Conservation (phyloP, 2,113 vertebrate genomes). For the Dipodomys stephensi region DNA sequence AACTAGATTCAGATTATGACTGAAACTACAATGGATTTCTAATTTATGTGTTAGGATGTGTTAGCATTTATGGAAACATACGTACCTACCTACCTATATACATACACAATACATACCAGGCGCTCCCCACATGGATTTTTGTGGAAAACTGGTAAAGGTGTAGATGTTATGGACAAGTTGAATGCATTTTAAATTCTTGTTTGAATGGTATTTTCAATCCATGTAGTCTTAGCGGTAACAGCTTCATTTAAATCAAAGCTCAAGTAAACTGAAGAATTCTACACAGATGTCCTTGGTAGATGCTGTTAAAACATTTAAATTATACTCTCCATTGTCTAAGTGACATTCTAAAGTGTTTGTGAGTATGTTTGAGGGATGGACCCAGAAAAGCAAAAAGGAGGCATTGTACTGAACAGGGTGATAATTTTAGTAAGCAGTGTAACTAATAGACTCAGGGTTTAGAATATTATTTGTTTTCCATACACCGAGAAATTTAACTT, state of each 20-base stretch:
- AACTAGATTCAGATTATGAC: constrained; percentile 59
- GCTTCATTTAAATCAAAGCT: constrained; percentile 49
- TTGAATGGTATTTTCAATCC: constrained; percentile 29
- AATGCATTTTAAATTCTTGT: constrained; percentile 42
- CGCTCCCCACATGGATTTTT: constrained; percentile 31
- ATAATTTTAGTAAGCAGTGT: constrained; percentile 76
- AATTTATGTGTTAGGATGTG: constrained; percentile 41
- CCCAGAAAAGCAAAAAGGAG: constrained; percentile 56
- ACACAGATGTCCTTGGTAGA: constrained; percentile 61
- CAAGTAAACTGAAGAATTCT: constrained; percentile 58
- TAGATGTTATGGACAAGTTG: neutral
- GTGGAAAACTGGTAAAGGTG: constrained; percentile 9
- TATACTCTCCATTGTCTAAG: constrained; percentile 48
- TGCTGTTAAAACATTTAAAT: constrained; percentile 68
- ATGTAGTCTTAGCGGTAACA: constrained; percentile 31
- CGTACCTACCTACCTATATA: neutral
- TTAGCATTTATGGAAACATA: constrained; percentile 8
- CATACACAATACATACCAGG: neutral
- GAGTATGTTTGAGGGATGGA: constrained; percentile 27
- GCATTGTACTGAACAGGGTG: constrained; percentile 65
- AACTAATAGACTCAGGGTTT: constrained; percentile 57
- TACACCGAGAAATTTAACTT: constrained; percentile 67
- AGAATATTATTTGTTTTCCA: constrained; percentile 57
- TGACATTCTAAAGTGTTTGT: constrained; percentile 42
- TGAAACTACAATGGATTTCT: constrained; percentile 38